Percentiles rank a stretch among this genome's conserved stretches.
Evolutionary conservation across 2,797 vertebrate genomes (phyloP).

Genomic region (Lacerta viridis): DNA sequence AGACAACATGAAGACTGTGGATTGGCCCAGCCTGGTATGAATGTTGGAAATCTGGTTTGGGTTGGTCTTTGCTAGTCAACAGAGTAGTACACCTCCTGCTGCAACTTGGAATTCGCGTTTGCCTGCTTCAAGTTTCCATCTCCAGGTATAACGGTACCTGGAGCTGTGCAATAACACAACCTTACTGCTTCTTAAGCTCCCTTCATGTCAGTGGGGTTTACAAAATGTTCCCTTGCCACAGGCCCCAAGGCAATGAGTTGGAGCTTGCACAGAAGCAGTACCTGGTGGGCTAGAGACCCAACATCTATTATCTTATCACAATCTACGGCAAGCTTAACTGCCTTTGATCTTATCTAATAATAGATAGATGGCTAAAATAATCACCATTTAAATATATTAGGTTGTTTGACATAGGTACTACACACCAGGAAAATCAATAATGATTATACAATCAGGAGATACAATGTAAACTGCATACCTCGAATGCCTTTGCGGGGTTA

Average conservation of each 20-base stretch:
- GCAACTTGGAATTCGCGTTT: neutral
- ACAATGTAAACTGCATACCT: constrained; percentile 83
- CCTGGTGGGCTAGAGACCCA: constrained; percentile 24
- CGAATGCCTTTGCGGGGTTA: constrained; percentile 79
- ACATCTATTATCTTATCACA: constrained; percentile 70
- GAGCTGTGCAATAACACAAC: neutral
- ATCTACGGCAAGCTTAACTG: constrained; percentile 73
- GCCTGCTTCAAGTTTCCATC: neutral
- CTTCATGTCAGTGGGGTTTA: neutral
- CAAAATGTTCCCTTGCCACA: neutral
- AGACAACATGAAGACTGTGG: neutral
- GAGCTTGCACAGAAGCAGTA: neutral
- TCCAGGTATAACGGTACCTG: neutral
- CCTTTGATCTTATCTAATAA: constrained; percentile 84
- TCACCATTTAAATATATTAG: constrained; percentile 86
- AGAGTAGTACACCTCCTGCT: neutral
- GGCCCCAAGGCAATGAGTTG: constrained; percentile 1
- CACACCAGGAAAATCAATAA: constrained; percentile 84
- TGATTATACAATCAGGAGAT: constrained; percentile 83
- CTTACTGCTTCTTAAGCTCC: neutral
- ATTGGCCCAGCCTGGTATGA: neutral
- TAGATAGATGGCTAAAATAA: constrained; percentile 83
- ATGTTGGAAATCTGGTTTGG: neutral
- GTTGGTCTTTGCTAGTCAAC: constrained; percentile 5
- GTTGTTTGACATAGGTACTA: constrained; percentile 85